These are phyloP conservation scores for Thymelicus acteon DNA, from an alignment of 2,888 invertebrate species.

Conservation along the genomic window DNA sequence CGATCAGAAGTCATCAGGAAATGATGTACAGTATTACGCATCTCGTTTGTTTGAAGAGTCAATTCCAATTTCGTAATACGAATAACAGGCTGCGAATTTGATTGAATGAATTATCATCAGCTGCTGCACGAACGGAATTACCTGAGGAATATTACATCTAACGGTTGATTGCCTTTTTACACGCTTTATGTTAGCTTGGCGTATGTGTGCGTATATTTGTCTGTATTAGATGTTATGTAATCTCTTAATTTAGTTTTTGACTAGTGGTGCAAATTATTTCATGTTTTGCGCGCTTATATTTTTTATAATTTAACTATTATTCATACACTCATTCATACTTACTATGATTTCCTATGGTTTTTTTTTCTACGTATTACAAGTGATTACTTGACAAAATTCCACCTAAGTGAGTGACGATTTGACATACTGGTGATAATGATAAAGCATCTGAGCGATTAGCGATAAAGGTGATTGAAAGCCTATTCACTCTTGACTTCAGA, in stretches of 20 bases:
- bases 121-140: slow-evolving; percentile 21
- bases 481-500: no score
- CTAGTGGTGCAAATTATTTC: no score
- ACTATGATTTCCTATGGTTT: no score
- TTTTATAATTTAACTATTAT: no score
- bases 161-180: slow-evolving; percentile 25
- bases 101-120: slow-evolving; percentile 36
- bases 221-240: not conserved
- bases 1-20: slow-evolving; percentile 34
- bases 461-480: no score
- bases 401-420: no score
- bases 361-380: no score
- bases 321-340: no score
- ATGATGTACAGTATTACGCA: slow-evolving; percentile 27
- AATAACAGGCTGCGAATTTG: slow-evolving; percentile 32
- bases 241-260: not conserved
- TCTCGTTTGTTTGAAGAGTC: slow-evolving; percentile 29
- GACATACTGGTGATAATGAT: no score
- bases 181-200: not conserved
- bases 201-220: not conserved
- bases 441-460: no score
- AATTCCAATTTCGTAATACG: slow-evolving; percentile 37
- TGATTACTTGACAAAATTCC: no score
- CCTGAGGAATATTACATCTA: slow-evolving; percentile 28
- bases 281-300: no score